Conservation (phyloP, 2,797 vertebrate genomes). For the Lacerta agilis region DNA sequence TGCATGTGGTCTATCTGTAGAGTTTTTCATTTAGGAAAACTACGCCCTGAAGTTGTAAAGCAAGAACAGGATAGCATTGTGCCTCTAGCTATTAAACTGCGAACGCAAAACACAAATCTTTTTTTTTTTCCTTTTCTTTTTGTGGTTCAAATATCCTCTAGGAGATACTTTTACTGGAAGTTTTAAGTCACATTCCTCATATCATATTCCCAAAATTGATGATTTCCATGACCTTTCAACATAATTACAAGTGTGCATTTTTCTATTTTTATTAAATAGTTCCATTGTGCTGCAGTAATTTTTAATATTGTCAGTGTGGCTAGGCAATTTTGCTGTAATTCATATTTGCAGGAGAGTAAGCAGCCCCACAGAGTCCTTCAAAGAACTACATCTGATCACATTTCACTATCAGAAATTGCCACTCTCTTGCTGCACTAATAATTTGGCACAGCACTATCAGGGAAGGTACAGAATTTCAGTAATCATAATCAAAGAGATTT, state of each 20-base stretch:
- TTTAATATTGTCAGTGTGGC: conserved; percentile 57
- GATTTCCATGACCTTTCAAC: conserved; percentile 72
- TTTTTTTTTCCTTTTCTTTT: conserved; percentile 21
- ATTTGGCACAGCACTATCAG: conserved; percentile 58
- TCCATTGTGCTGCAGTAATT: conserved; percentile 53
- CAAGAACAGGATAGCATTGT: conserved; percentile 61
- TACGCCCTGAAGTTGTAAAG: conserved; percentile 57
- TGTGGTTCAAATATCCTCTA: conserved; percentile 75
- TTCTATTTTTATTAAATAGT: conserved; percentile 72
- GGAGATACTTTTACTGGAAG: conserved; percentile 80
- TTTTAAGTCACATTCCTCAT: conserved; percentile 71
- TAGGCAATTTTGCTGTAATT: conserved; percentile 35
- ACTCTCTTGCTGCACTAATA: conserved; percentile 41
- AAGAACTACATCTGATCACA: conserved; percentile 41
- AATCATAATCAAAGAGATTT: conserved; percentile 41
- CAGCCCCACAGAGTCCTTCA: conserved; percentile 17
- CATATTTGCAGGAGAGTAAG: conserved; percentile 21
- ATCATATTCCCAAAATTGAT: conserved; percentile 68
- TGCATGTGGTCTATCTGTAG: conserved; percentile 47
- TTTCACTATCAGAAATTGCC: conserved; percentile 50
- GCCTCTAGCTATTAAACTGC: conserved; percentile 70
- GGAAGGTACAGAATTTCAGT: conserved; percentile 7
- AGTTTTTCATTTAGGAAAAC: conserved; percentile 52
- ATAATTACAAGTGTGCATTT: conserved; percentile 69
- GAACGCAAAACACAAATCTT: conserved; percentile 63